Conservation (phyloP, 1,140 invertebrate species). For the Brachionus asplanchnoidis region DNA sequence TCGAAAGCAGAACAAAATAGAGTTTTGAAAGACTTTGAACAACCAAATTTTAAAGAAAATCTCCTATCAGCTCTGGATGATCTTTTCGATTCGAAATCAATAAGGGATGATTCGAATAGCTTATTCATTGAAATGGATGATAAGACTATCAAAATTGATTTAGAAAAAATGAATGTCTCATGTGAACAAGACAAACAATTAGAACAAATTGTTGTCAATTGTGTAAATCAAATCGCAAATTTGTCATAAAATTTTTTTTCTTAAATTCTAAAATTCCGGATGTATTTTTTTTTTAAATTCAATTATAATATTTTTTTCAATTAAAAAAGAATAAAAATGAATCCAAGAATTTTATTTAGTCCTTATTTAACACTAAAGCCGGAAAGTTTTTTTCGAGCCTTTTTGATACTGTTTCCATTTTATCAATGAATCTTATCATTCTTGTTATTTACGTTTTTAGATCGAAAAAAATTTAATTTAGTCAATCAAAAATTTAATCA, state of each 20-base stretch:
- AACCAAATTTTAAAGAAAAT: neutral
- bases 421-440: too few relatives aligned
- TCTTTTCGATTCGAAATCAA: neutral
- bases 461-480: too few relatives aligned
- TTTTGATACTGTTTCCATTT: too few relatives aligned
- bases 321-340: neutral
- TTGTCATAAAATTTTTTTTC: neutral
- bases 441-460: too few relatives aligned
- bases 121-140: conserved; percentile 3
- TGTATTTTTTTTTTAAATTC: neutral
- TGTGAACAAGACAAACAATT: conserved; percentile 40
- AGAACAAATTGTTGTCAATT: conserved; percentile 17
- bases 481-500: too few relatives aligned
- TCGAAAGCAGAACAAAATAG: neutral
- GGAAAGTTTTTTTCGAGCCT: too few relatives aligned
- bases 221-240: conserved; percentile 16
- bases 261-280: neutral
- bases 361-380: too few relatives aligned
- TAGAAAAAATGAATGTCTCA: neutral
- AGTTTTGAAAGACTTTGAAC: neutral
- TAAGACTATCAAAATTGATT: neutral
- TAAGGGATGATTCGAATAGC: neutral
- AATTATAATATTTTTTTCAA: neutral
- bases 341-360: neutral
- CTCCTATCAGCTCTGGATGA: neutral